Evolutionary conservation across 1,140 invertebrate species (phyloP), one percentile per base, ranked within the genome.

Genomic region (Bombus consobrinus): DNA sequence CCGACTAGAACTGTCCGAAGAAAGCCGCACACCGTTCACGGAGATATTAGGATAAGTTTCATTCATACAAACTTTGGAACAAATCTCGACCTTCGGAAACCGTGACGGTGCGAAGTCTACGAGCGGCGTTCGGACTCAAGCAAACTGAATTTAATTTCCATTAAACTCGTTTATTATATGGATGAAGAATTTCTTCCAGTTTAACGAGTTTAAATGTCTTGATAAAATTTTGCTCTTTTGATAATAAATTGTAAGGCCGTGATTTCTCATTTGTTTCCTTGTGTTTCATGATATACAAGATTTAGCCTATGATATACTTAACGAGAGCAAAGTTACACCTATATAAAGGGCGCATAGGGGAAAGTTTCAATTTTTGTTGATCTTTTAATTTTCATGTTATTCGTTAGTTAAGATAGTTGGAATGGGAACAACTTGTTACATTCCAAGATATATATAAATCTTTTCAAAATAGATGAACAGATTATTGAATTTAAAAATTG

Each of bases 31-130:
- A 77, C 62, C 86, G 89, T 87, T 89, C 85, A 87, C 47, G 22
- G 84, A 93, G 92, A 93, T 93, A 93, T 93, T 93, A 93, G 90
- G 91, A 93, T 92, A 93, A 92, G 88, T 93, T 93, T 93, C 92
- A 93, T 93, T 93, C 92, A 93, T 93, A 92, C 92, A 92, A 93
- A 93, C 89, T 93, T 93, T 76, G 80, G 79, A 92, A 93, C 92
- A 93, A 93, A 93, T 93, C 91, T 93, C 92, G 90, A 93, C 92
- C 93, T 93, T 93, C 92, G 92, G 86, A 85, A 92, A 91, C 89
- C 84, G 85, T 66, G 79, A 53, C 59, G 18, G 72, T 37, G 80
- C 84, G 66, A 88, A 43, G 87, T 87, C 69, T 83, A 80, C 78
- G 88, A 93, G 87, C 85, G 32, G 73, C 89, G 78, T 85, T 82